phyloP scores from a whole-genome alignment of 1,140 invertebrate species.

The Bombus cullumanus region DNA sequence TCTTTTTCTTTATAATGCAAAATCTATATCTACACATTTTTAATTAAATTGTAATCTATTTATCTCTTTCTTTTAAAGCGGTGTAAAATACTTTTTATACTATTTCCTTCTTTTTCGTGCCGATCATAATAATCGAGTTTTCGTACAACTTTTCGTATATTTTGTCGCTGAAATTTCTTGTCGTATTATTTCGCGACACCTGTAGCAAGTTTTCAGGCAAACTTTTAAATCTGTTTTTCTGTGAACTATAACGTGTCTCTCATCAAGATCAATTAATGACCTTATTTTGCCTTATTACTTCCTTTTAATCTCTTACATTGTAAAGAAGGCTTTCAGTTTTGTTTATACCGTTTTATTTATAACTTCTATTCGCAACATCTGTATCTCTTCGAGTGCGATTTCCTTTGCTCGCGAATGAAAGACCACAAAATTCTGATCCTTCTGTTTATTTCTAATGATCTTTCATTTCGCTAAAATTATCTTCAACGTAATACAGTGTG shows the following conservation, averaged over 20 bases:
- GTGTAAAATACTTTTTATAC: background rate
- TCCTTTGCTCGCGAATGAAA: background rate
- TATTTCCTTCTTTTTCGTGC: background rate
- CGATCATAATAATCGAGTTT: background rate
- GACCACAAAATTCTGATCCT: too few species aligned
- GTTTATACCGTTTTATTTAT: background rate
- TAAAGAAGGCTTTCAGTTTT: background rate
- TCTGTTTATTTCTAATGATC: too few species aligned
- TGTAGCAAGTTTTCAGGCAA: background rate
- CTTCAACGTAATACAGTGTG: too few species aligned
- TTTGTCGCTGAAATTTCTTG: background rate
- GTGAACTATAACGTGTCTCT: background rate
- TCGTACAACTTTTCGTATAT: background rate
- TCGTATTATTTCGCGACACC: background rate
- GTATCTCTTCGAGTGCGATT: background rate
- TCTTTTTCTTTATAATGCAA: background rate
- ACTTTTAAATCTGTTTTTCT: background rate
- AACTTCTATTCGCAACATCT: background rate
- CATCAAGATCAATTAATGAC: too few species aligned
- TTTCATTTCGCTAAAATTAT: too few species aligned
- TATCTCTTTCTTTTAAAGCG: background rate
- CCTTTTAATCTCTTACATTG: background rate
- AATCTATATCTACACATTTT: background rate
- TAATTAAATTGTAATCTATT: background rate
- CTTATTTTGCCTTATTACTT: background rate